A percentile compares a stretch with the other conserved stretches of the same genome.
phyloP scores from a whole-genome alignment of 2,888 invertebrate species.

The Caenorhabditis auriculariae region DNA sequence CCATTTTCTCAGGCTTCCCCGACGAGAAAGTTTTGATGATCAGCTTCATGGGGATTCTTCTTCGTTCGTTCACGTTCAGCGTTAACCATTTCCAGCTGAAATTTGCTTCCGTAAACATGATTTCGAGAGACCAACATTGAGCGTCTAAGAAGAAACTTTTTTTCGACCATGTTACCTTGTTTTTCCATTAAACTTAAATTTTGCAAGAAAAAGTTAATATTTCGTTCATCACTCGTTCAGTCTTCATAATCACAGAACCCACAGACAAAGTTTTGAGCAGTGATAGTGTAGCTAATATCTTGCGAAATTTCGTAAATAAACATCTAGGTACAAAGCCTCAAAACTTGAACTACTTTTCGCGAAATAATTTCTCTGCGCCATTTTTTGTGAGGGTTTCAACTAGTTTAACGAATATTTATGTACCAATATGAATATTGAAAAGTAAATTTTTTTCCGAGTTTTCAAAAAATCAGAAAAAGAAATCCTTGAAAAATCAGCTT shows the following conservation, averaged over 20 bases:
- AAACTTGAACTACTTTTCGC: conserved; percentile 5
- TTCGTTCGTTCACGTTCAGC: conserved; percentile 87
- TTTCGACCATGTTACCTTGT: conserved; percentile 1
- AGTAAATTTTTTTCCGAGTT: neutral
- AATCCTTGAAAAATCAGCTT: no score
- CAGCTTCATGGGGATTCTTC: conserved; percentile 83
- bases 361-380: no score
- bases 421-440: neutral
- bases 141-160: neutral
- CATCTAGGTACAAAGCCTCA: neutral
- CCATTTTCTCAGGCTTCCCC: conserved; percentile 97
- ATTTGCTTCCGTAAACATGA: conserved; percentile 46
- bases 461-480: neutral
- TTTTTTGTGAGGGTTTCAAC: neutral
- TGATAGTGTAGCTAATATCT: no score
- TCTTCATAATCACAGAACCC: no score
- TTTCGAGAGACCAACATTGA: no score
- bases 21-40: conserved; percentile 96
- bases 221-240: no score
- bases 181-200: neutral
- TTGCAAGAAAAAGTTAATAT: conserved; percentile 3
- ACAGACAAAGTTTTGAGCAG: no score
- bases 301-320: neutral
- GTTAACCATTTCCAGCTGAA: conserved; percentile 97
- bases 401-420: neutral